Conservation (phyloP, 2,113 vertebrate genomes). For the Cnemophilus loriae region DNA sequence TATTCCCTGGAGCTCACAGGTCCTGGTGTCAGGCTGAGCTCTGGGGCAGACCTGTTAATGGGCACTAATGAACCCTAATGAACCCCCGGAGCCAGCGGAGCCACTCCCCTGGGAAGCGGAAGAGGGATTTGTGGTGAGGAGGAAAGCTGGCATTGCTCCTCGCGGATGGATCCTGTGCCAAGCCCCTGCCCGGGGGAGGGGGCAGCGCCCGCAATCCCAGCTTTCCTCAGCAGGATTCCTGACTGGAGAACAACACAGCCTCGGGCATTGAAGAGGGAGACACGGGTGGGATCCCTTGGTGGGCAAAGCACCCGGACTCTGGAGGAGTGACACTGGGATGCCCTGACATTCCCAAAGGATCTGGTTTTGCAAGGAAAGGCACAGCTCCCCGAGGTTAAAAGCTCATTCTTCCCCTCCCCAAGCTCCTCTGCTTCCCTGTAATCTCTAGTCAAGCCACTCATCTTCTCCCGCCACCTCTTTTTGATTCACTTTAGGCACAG, state of each 20-base stretch:
- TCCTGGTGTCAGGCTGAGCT: neutral
- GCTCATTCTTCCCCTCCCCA: neutral
- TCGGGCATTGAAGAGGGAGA: neutral
- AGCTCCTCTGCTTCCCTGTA: neutral
- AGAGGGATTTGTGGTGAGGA: neutral
- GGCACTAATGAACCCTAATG: neutral
- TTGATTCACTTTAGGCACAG: neutral
- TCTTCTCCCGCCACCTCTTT: neutral
- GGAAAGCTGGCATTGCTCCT: neutral
- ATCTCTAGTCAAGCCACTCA: neutral
- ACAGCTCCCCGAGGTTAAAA: neutral
- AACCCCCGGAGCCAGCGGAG: neutral
- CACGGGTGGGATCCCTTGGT: fast-evolving
- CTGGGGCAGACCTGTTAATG: neutral
- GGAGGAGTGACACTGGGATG: neutral
- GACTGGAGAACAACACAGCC: neutral
- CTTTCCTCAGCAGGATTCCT: neutral
- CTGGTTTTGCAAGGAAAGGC: neutral
- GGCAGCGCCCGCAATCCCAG: neutral
- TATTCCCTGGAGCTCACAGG: neutral
- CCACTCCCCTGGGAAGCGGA: neutral
- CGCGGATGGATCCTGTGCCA: neutral
- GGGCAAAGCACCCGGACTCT: neutral
- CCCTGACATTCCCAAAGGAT: neutral
- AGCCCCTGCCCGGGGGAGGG: neutral